Base-by-base conservation (phyloP, 1,140 invertebrate genomes). In the Laupala kohalensis region DNA sequence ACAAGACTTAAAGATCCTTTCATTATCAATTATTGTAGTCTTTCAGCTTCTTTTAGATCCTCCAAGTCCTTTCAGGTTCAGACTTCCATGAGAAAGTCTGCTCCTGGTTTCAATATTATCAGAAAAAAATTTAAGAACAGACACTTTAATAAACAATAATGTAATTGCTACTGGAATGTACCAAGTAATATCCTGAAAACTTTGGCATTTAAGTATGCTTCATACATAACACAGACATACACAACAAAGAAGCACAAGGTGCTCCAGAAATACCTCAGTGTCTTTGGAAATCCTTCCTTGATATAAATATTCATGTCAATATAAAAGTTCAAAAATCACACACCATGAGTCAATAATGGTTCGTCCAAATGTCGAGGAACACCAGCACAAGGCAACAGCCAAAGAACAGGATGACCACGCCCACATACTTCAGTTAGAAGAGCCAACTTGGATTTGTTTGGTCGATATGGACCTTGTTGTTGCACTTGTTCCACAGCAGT, bases 401-500 rank as follows among this genome's bases (percentile, higher is more conserved):
- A 90, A 6, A 88, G 78, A 6, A 84, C 72, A 15, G 88, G 87
- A 80, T 88, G 87, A 74, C 89, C 88, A 77, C 86, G 84, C 27
- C 92, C 92, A 83, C 91, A 94, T 23, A 94, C 91, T 83, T 93
- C 91, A 64, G 88, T 85, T 15, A 94, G 78, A 67, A 93, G 79
- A 25, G 85, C 84, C 76, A 89, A 84, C 75, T 89, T 90, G 71
- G 88, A 86, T 76, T 87, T 87, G 74, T 86, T 83, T 1, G 86
- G 87, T 72, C 89, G 80, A 76, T 86, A 86, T 28, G 86, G 82
- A 64, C 89, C 88, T 78, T 86, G 86, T 72, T 88, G 86, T 81
- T 92, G 90, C 73, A 88, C 79, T 76, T 91, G 88, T 82, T 96
- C 93, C 15, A 95, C 86, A 5, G 89, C 87, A 24, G 92, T 94